Evolutionary conservation across 2,113 vertebrate species (phyloP).

Genomic region (Hemibates koningsi): DNA sequence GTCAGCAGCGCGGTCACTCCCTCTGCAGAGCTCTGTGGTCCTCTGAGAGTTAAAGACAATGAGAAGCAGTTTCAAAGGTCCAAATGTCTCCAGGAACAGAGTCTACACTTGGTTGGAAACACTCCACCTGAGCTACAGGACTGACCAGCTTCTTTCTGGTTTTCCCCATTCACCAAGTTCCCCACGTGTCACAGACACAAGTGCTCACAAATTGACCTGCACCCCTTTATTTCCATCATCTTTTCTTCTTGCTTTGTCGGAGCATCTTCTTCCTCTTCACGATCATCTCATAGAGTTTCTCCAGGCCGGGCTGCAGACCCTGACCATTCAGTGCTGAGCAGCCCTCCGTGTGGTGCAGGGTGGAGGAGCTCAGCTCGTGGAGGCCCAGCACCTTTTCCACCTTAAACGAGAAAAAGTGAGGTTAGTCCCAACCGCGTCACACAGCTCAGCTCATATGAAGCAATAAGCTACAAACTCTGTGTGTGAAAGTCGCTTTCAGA

Average conservation of each 20-base stretch:
- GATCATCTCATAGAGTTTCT: slow-evolving; percentile 79
- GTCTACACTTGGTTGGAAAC: neutral
- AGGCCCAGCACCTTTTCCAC: slow-evolving; percentile 74
- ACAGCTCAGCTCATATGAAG: neutral
- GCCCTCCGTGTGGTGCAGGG: slow-evolving; percentile 71
- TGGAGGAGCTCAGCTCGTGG: slow-evolving; percentile 69
- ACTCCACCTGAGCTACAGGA: neutral
- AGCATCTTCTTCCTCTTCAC: slow-evolving; percentile 73
- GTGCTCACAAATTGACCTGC: neutral
- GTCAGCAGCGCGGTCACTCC: neutral
- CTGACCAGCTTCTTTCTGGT: neutral
- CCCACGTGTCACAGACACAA: neutral
- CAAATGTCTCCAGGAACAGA: neutral
- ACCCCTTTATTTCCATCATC: slow-evolving; percentile 47
- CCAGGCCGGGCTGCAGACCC: slow-evolving; percentile 74
- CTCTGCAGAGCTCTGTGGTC: neutral
- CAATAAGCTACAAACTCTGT: neutral
- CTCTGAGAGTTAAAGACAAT: neutral
- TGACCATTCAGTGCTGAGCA: slow-evolving; percentile 75
- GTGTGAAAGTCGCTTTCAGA: neutral
- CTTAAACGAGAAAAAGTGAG: neutral
- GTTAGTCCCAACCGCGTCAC: neutral
- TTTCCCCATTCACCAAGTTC: neutral
- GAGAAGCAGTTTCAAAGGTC: neutral
- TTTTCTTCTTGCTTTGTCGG: slow-evolving; percentile 72